Conservation (phyloP, 2,797 vertebrate genomes). For the Chelon labrosus region DNA sequence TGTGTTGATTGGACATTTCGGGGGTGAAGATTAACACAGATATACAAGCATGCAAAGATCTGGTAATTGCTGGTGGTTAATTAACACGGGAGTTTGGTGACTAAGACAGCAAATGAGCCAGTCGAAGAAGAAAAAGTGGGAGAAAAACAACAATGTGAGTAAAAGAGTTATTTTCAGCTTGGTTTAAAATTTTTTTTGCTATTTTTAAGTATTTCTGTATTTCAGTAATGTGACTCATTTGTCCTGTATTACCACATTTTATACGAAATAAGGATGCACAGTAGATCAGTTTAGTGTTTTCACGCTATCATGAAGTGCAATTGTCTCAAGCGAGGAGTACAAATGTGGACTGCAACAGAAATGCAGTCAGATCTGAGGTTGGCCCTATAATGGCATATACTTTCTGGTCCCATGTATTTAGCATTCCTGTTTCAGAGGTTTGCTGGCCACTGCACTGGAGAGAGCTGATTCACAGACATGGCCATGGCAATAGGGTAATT, state of each 20-base stretch:
- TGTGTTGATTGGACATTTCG: conserved; percentile 45
- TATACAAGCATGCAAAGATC: neutral
- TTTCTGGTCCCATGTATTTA: conserved; percentile 81
- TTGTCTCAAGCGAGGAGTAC: conserved; percentile 16
- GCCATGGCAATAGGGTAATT: conserved; percentile 68
- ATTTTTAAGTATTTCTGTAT: neutral
- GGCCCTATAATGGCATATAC: conserved; percentile 60
- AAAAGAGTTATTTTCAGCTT: neutral
- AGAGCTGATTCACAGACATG: conserved; percentile 71
- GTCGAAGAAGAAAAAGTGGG: neutral
- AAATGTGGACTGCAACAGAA: conserved; percentile 48
- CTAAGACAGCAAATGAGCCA: neutral
- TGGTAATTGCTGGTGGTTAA: neutral
- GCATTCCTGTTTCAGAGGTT: conserved; percentile 75
- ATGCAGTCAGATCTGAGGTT: conserved; percentile 64
- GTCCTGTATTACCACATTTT: neutral
- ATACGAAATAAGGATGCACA: neutral
- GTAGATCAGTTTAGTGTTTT: conserved; percentile 18
- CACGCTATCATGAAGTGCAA: conserved; percentile 26
- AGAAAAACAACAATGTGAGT: neutral
- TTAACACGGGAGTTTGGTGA: conserved; percentile 14
- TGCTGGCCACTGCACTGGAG: conserved; percentile 52
- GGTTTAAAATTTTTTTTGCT: neutral
- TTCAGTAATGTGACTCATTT: neutral
- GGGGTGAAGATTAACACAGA: neutral